Evolutionary conservation across 1,140 invertebrate genomes (phyloP), one percentile per base, ranked within the genome.

Genomic region (Cardiocondyla obscurior): DNA sequence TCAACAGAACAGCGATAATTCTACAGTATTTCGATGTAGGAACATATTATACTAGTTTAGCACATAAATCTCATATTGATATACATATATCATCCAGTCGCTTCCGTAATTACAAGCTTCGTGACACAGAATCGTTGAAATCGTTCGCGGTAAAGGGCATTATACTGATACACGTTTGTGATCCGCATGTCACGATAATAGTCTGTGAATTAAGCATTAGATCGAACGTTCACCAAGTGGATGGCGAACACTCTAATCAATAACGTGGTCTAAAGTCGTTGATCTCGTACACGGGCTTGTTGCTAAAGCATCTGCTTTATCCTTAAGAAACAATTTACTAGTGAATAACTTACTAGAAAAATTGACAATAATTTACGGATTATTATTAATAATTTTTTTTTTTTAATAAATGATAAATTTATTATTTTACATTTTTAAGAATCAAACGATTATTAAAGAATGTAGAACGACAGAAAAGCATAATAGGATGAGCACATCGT

Each of bases 201-300:
- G 39, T 49, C 39, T 62, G 69, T 72, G 57, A 76, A 76, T 76
- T 62, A 76, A 76, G 39, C 39, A 76, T 76, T 62, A 22, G 72
- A 62, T 76, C 39, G 57, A 76, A 73, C 36, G 42, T 76, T 42
- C n/a, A 49, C 19, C 58, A 42, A 53, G 30, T 36, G n/a, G 30
- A 10, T n/a, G 14, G 1, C 8, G 8, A 16, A 62, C 46, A 14
- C 3, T 53, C 12, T 22, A 70, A 70, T 49, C 67, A 25, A 53
- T 19, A 30, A 36, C 30, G 30, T 53, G 12, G 19, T 69, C 44
- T 70, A 51, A 19, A 53, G 12, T 36, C 22, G 4, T 62, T 10
- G n/a, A 12, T 8, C 67, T 36, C 30, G 22, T 33, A 10, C 16
- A 2, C 12, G 19, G 39, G 22, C 33, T 73, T 73, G 42, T 73